Conservation (phyloP, 2,888 invertebrate genomes). For the Epinotia brunnichana region DNA sequence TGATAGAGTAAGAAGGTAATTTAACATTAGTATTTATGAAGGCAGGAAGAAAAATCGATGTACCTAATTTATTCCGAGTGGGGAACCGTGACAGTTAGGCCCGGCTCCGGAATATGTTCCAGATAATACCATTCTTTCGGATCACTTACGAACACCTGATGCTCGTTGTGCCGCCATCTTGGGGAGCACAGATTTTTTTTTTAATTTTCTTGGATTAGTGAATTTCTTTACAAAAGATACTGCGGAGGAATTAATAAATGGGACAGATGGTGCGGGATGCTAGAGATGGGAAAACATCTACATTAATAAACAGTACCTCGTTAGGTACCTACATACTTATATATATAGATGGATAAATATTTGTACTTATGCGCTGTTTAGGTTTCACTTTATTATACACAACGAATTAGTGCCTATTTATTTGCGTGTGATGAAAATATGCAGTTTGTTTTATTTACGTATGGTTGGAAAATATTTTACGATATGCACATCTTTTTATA, state of each 20-base stretch:
- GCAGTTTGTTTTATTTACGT: too few species aligned
- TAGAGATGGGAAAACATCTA: background rate
- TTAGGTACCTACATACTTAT: too few species aligned
- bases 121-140: conserved; percentile 75
- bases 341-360: background rate
- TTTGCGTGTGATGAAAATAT: too few species aligned
- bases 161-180: conserved; percentile 63
- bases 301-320: background rate
- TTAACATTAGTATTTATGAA: conserved; percentile 38
- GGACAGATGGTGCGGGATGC: conserved; percentile 27
- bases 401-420: too few species aligned
- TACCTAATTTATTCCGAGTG: conserved; percentile 80
- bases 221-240: conserved; percentile 45
- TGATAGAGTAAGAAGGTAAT: conserved; percentile 25
- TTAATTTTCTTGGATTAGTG: conserved; percentile 59
- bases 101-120: conserved; percentile 72
- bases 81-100: conserved; percentile 63
- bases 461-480: too few species aligned
- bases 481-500: too few species aligned
- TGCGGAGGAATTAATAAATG: conserved; percentile 14
- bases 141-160: conserved; percentile 80
- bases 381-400: too few species aligned
- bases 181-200: conserved; percentile 51
- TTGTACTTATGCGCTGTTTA: background rate
- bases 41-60: conserved; percentile 47